A percentile compares a stretch with the other conserved stretches of the same genome.
Evolutionary conservation across 2,888 invertebrate genomes (phyloP).

Genomic region (Ernsta delagoae): DNA sequence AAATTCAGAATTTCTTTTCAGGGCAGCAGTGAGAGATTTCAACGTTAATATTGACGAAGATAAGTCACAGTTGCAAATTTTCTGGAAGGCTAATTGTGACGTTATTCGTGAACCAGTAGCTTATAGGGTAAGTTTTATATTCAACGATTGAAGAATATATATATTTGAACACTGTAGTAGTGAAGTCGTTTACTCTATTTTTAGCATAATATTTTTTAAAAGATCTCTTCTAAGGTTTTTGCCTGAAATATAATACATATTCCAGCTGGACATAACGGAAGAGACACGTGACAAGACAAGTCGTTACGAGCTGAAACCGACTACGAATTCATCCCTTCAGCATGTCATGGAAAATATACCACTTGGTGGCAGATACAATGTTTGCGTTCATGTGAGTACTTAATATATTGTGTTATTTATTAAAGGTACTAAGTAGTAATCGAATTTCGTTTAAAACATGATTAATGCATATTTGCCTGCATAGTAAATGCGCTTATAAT

Average conservation of each 20-base stretch:
- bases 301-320: slow-evolving; percentile 76
- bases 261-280: slow-evolving; percentile 73
- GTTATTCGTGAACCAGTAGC: slow-evolving; percentile 66
- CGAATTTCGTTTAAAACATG: too few species aligned
- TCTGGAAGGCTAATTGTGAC: slow-evolving; percentile 90
- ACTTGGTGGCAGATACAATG: slow-evolving; percentile 79
- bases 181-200: too few species aligned
- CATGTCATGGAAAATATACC: slow-evolving; percentile 83
- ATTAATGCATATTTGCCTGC: too few species aligned
- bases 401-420: too few species aligned
- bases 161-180: too few species aligned
- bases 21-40: slow-evolving; percentile 89
- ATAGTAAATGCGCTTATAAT: too few species aligned
- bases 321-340: slow-evolving; percentile 73
- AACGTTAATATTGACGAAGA: slow-evolving; percentile 68
- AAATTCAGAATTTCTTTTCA: slow-evolving; percentile 43
- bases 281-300: slow-evolving; percentile 61
- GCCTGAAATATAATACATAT: too few species aligned
- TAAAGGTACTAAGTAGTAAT: too few species aligned
- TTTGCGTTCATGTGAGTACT: slow-evolving; percentile 75
- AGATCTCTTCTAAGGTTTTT: too few species aligned
- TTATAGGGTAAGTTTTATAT: slow-evolving; percentile 84
- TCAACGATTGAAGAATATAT: too few species aligned
- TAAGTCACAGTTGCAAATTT: slow-evolving; percentile 81
- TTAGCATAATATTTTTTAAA: too few species aligned